These are phyloP conservation scores for Silurus aristotelis DNA, from an alignment of 2,797 vertebrate genomes.

Conservation along the genomic window DNA sequence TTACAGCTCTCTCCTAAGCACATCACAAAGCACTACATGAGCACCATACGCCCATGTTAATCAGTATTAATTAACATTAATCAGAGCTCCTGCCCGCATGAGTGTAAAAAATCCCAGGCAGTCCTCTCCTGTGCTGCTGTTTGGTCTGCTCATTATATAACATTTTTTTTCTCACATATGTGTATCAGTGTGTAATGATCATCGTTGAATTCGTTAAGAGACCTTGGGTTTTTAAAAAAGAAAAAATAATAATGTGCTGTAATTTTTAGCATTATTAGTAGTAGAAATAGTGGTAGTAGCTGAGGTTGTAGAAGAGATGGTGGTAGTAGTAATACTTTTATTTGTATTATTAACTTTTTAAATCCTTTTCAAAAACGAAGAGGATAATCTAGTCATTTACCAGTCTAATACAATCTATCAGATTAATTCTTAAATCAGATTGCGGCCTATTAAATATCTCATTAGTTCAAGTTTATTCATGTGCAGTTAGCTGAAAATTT, in stretches of 20 bases:
- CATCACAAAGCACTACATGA: conserved; percentile 7
- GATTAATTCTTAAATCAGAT: no score
- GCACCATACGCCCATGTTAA: conserved; percentile 1
- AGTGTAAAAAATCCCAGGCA: neutral
- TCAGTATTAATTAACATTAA: conserved; percentile 23
- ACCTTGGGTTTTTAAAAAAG: neutral
- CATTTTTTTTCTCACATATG: neutral
- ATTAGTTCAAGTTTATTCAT: neutral
- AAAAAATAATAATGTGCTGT: no score
- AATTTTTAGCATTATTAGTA: no score
- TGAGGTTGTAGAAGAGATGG: no score
- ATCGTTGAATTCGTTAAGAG: neutral
- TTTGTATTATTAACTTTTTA: no score
- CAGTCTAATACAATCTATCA: no score
- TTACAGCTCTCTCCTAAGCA: neutral
- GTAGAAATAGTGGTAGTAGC: no score
- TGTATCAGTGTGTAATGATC: neutral
- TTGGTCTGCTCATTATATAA: neutral
- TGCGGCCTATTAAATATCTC: neutral
- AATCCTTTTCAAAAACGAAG: no score
- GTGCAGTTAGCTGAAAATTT: neutral
- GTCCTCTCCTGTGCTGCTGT: neutral
- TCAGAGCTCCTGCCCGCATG: neutral
- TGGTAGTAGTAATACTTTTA: no score
- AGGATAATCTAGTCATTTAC: no score